A percentile compares a stretch with the other conserved stretches of the same genome.
These are phyloP conservation scores for Metalampra italica DNA, from an alignment of 2,888 invertebrate species.

Conservation along the genomic window DNA sequence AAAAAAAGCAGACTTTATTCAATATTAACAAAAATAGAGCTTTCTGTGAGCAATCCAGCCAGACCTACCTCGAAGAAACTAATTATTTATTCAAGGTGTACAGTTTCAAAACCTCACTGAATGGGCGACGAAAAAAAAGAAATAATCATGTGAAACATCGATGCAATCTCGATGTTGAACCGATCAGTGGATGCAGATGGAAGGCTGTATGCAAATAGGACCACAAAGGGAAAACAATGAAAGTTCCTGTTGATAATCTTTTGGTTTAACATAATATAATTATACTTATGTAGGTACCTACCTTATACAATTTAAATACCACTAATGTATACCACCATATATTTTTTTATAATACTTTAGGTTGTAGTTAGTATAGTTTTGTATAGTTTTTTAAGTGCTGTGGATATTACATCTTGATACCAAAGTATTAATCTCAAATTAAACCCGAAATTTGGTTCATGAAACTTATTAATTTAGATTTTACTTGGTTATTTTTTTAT, in stretches of 20 bases:
- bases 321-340: no score
- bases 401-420: no score
- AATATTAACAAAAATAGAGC: neutral
- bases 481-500: no score
- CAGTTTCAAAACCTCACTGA: conserved; percentile 53
- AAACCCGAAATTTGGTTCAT: no score
- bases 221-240: conserved; percentile 56
- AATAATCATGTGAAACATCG: conserved; percentile 21
- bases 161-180: conserved; percentile 45
- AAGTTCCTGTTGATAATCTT: conserved; percentile 66
- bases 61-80: conserved; percentile 44
- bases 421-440: no score
- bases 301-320: neutral
- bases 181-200: conserved; percentile 51
- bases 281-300: neutral
- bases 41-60: neutral
- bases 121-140: conserved; percentile 31
- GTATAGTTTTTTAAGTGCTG: no score
- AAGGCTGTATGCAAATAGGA: conserved; percentile 64
- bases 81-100: conserved; percentile 51
- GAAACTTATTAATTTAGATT: no score
- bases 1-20: no score
- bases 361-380: no score
- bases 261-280: conserved; percentile 8
- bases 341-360: no score